These are phyloP conservation scores for Cantharis rustica DNA, from an alignment of 2,888 invertebrate genomes.

Conservation along the genomic window DNA sequence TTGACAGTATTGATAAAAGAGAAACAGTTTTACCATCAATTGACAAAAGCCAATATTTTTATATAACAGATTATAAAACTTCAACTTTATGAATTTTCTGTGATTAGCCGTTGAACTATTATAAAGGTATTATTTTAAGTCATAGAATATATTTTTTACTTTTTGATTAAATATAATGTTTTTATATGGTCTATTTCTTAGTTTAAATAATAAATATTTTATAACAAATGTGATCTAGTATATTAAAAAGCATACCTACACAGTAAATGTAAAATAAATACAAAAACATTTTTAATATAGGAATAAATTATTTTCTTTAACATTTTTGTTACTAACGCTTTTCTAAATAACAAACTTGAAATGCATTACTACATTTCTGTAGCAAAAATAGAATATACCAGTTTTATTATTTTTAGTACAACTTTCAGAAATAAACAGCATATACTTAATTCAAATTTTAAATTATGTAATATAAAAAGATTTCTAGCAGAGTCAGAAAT, in stretches of 20 bases:
- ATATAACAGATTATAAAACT: background rate
- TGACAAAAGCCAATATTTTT: background rate
- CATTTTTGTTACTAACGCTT: no score
- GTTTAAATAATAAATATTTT: background rate
- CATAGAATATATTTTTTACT: background rate
- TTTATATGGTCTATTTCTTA: background rate
- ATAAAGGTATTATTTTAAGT: background rate
- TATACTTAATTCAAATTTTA: no score
- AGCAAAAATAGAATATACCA: no score
- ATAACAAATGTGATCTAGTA: background rate
- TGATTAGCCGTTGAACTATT: background rate
- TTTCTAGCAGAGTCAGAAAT: no score
- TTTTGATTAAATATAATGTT: background rate
- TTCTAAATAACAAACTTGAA: no score
- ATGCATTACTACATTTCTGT: no score
- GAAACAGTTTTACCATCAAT: background rate
- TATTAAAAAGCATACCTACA: background rate
- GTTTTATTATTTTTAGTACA: no score
- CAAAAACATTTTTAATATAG: background rate
- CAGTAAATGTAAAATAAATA: background rate
- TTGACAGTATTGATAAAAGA: background rate
- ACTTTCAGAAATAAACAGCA: no score
- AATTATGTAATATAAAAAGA: no score
- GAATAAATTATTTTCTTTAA: background rate
- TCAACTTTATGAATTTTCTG: constrained; percentile 1